Percentiles rank a stretch among this genome's conserved stretches.
Evolutionary conservation across 2,888 invertebrate genomes (phyloP).

Genomic region (Stenoptilia bipunctidactyla): DNA sequence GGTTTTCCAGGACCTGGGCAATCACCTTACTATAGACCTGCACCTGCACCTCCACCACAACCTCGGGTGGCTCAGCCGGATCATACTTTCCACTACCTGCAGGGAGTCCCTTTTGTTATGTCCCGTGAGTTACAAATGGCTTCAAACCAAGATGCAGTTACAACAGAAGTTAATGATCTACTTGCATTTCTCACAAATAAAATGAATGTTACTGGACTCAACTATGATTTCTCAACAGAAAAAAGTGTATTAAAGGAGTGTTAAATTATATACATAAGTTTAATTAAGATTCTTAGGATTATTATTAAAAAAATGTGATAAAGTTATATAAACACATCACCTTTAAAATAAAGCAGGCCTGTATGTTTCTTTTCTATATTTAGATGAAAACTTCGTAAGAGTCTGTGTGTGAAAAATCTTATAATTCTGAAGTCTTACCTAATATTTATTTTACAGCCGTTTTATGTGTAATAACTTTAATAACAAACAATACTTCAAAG

Average conservation of each 20-base stretch:
- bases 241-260: constrained; percentile 67
- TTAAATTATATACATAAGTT: constrained; percentile 19
- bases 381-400: too few relatives aligned
- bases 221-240: constrained; percentile 68
- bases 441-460: too few relatives aligned
- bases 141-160: constrained; percentile 54
- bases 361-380: too few relatives aligned
- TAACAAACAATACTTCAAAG: too few relatives aligned
- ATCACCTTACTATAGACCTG: constrained; percentile 35
- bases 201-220: constrained; percentile 43
- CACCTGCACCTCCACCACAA: constrained; percentile 33
- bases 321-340: too few relatives aligned
- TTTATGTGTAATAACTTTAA: too few relatives aligned
- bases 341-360: too few relatives aligned
- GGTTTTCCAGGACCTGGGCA: constrained; percentile 27
- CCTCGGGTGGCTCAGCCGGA: constrained; percentile 25
- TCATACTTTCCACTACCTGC: constrained; percentile 56
- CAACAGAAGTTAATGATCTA: constrained; percentile 61
- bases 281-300: too few relatives aligned
- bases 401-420: too few relatives aligned
- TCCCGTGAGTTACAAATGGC: constrained; percentile 55
- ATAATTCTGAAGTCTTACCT: too few relatives aligned
- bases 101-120: constrained; percentile 68
- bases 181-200: constrained; percentile 61
- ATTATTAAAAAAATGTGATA: too few relatives aligned